Evolutionary conservation across 2,888 invertebrate species (phyloP).

Genomic region (Chymomyza amoena): DNA sequence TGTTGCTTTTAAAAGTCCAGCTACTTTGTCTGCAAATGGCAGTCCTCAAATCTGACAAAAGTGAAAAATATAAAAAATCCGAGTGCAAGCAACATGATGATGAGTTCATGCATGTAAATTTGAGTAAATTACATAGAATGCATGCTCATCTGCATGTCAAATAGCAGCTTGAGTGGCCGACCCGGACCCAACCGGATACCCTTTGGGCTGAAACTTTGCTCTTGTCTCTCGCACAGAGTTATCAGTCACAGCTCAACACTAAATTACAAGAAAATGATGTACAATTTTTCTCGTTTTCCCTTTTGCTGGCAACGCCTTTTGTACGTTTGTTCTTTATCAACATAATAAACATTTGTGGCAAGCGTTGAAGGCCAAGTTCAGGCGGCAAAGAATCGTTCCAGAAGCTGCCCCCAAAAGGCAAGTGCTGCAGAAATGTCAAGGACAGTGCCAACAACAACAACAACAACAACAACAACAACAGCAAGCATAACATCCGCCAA

Average conservation of each 20-base stretch:
- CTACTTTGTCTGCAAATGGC: background rate
- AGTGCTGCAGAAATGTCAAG: background rate
- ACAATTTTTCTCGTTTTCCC: conserved; percentile 32
- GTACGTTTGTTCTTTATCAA: conserved; percentile 48
- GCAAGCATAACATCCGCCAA: conserved; percentile 33
- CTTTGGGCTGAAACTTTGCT: conserved; percentile 11
- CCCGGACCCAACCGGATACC: conserved; percentile 9
- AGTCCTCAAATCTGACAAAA: conserved; percentile 1
- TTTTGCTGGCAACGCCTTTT: conserved; percentile 11
- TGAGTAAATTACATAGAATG: conserved; percentile 45
- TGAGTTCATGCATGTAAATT: conserved; percentile 42
- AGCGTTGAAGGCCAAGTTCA: conserved; percentile 64
- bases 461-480: background rate
- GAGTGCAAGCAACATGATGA: background rate
- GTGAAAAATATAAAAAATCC: background rate
- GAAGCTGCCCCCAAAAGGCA: background rate
- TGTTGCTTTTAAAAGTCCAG: background rate
- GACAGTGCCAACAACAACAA: background rate
- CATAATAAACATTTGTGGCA: conserved; percentile 50
- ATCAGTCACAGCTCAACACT: conserved; percentile 59
- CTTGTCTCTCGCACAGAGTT: conserved; percentile 24
- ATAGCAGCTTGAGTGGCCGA: conserved; percentile 3
- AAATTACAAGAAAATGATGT: conserved; percentile 57
- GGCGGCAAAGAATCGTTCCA: background rate
- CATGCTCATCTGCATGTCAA: conserved; percentile 51